Evolutionary conservation across 2,113 vertebrate species (phyloP).

Genomic region (Panthera tigris): DNA sequence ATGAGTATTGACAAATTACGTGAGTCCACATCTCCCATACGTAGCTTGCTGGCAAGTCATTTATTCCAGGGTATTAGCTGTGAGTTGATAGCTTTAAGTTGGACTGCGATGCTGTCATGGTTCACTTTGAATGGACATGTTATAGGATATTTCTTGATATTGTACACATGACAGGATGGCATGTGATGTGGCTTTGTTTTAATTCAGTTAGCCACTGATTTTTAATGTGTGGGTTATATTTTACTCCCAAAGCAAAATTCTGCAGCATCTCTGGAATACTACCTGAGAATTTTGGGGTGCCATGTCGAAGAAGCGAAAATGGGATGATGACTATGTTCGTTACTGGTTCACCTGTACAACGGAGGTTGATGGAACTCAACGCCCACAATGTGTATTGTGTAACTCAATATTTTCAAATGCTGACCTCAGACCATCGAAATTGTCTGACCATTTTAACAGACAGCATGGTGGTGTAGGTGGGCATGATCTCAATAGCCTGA

Average conservation of each 20-base stretch:
- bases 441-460: constrained; percentile 72
- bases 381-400: constrained; percentile 65
- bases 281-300: constrained; percentile 8
- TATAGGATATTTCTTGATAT: constrained; percentile 3
- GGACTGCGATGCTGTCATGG: neutral
- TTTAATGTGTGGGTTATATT: constrained; percentile 66
- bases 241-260: constrained; percentile 65
- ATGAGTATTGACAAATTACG: neutral
- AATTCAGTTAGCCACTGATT: neutral
- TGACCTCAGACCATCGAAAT: constrained; percentile 67
- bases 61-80: neutral
- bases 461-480: constrained; percentile 58
- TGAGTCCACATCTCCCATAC: neutral
- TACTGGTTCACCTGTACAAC: constrained; percentile 71
- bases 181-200: constrained; percentile 37
- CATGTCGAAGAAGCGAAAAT: constrained; percentile 72
- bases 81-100: neutral
- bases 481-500: constrained; percentile 58
- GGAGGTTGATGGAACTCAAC: constrained; percentile 59
- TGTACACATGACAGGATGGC: neutral
- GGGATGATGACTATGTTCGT: constrained; percentile 62
- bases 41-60: neutral
- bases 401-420: constrained; percentile 62
- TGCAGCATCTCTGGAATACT: constrained; percentile 39
- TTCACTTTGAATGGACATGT: neutral